phyloP scores from a whole-genome alignment of 1,140 invertebrate species.

The Drosophila chauvacae region DNA sequence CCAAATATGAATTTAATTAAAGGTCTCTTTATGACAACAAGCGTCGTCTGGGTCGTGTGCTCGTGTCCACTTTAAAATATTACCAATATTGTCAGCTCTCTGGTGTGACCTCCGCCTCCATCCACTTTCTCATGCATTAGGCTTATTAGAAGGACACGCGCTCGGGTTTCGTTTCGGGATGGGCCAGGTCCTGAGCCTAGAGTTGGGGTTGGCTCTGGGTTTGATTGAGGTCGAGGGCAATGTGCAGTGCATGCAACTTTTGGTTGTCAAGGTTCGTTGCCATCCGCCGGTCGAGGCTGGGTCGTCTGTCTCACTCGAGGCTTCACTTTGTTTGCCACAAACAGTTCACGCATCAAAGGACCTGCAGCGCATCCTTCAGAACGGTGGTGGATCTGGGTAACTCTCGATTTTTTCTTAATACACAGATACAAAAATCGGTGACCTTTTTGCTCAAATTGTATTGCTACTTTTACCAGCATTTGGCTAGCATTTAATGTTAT shows the following conservation, averaged over 20 bases:
- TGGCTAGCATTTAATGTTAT: background rate
- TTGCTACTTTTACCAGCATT: no score
- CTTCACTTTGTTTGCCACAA: slow-evolving; percentile 51
- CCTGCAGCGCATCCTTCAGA: slow-evolving; percentile 56
- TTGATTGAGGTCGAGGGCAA: slow-evolving; percentile 33
- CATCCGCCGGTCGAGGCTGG: slow-evolving; percentile 18
- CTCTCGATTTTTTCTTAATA: background rate
- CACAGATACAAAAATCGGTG: background rate
- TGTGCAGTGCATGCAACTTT: slow-evolving; percentile 59
- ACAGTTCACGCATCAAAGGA: slow-evolving; percentile 71
- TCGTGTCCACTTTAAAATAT: slow-evolving; percentile 75
- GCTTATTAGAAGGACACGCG: slow-evolving; percentile 78
- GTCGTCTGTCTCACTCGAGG: slow-evolving; percentile 12
- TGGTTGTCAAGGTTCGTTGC: slow-evolving; percentile 65
- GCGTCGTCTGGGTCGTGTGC: slow-evolving; percentile 61
- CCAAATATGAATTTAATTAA: slow-evolving; percentile 82
- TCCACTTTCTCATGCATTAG: slow-evolving; percentile 66
- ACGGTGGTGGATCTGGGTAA: slow-evolving; percentile 23
- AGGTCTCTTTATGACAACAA: slow-evolving; percentile 75
- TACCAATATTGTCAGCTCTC: slow-evolving; percentile 75
- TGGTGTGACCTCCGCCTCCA: slow-evolving; percentile 57
- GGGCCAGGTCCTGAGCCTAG: background rate
- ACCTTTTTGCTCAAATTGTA: no score
- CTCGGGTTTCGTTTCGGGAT: slow-evolving; percentile 16
- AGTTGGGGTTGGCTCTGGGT: background rate